Evolutionary conservation across 2,797 vertebrate species (phyloP).

Genomic region (Hapalemur alaotrensis): DNA sequence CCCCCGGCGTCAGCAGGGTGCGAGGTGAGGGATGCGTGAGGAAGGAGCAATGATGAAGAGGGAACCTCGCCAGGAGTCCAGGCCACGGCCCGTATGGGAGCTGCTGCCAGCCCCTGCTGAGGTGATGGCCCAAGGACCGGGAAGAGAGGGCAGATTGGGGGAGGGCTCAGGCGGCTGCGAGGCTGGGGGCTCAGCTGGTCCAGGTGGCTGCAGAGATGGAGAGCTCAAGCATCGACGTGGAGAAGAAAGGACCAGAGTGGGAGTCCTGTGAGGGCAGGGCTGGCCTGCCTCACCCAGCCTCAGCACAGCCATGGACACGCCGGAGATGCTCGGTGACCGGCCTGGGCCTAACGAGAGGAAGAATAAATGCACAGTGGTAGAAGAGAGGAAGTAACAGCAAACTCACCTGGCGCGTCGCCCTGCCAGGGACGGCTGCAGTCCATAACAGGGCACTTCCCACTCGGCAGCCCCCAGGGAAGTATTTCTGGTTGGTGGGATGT

Average conservation of each 20-base stretch:
- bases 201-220: not conserved
- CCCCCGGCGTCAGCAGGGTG: not conserved
- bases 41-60: not conserved
- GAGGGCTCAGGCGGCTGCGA: not conserved
- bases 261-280: too few species aligned
- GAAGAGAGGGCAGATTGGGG: not conserved
- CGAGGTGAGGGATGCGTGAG: too few species aligned
- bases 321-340: rapidly evolving
- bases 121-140: not conserved
- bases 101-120: not conserved
- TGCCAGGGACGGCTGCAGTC: not conserved
- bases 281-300: not conserved
- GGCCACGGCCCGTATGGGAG: not conserved
- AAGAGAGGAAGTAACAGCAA: not conserved
- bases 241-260: not conserved
- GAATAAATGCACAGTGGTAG: not conserved
- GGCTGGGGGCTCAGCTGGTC: rapidly evolving
- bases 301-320: not conserved
- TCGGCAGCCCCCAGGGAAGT: not conserved
- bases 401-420: rapidly evolving
- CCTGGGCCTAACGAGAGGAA: not conserved
- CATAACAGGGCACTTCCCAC: not conserved
- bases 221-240: not conserved
- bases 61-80: not conserved
- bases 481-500: not conserved